Percentiles rank a stretch among this genome's conserved stretches.
phyloP scores from a whole-genome alignment of 2,113 vertebrate genomes.

The Semnopithecus entellus region DNA sequence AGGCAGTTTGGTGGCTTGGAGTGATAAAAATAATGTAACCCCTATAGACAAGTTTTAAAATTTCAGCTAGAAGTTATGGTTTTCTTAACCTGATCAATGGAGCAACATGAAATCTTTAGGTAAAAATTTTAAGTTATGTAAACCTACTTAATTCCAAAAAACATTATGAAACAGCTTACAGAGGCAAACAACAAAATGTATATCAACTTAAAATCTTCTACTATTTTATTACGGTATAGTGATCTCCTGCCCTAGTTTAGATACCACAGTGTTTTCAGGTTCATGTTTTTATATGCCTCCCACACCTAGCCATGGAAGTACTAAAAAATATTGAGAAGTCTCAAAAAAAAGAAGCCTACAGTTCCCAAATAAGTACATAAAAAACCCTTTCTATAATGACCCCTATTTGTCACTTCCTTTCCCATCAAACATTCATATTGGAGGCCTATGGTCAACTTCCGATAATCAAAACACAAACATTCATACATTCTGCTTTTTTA shows the following conservation, averaged over 20 bases:
- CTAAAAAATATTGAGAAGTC: neutral
- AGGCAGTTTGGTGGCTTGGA: neutral
- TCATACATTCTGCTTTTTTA: neutral
- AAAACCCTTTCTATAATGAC: neutral
- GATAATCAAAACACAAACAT: neutral
- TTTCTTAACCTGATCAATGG: neutral
- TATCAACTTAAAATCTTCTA: neutral
- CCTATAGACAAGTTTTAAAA: neutral
- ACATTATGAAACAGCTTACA: constrained; percentile 3
- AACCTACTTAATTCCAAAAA: neutral
- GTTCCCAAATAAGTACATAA: neutral
- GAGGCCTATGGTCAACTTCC: neutral
- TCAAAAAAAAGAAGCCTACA: neutral
- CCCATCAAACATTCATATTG: neutral
- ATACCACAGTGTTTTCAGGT: neutral
- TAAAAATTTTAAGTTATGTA: constrained; percentile 16
- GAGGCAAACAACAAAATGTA: neutral
- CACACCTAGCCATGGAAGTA: neutral
- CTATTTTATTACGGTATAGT: neutral
- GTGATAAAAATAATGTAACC: constrained; percentile 8
- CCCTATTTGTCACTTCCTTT: neutral
- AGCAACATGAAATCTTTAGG: constrained; percentile 21
- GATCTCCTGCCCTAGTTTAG: neutral
- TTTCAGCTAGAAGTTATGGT: neutral
- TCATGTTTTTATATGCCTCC: neutral